These are phyloP conservation scores for Chionis minor DNA, from an alignment of 2,113 vertebrate species.

Conservation along the genomic window DNA sequence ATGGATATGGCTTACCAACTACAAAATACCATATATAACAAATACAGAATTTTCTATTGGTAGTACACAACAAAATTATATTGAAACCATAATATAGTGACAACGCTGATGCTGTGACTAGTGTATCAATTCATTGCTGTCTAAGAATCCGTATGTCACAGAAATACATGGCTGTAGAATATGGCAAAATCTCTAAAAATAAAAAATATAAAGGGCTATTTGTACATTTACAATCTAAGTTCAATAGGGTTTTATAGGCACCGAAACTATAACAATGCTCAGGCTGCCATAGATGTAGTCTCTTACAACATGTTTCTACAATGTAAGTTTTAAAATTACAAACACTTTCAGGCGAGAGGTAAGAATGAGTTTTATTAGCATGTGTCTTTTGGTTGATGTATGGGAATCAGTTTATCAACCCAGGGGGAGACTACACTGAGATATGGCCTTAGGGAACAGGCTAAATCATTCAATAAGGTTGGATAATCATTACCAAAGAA, in stretches of 20 bases:
- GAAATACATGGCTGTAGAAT: neutral
- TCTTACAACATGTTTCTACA: neutral
- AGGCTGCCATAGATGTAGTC: neutral
- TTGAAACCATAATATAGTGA: neutral
- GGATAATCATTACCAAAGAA: conserved; percentile 12
- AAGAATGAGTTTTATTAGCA: neutral
- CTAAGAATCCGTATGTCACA: neutral
- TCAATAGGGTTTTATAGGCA: neutral
- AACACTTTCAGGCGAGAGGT: neutral
- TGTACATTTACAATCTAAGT: neutral
- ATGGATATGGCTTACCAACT: neutral
- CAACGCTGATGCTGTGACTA: neutral
- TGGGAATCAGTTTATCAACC: neutral
- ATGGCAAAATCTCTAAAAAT: neutral
- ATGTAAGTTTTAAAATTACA: neutral
- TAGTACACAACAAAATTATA: neutral
- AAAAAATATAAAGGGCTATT: neutral
- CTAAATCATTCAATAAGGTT: neutral
- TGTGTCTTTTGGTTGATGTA: neutral
- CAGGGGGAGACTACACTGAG: neutral
- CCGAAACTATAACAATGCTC: neutral
- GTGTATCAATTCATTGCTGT: neutral
- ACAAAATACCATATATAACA: neutral
- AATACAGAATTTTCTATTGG: neutral
- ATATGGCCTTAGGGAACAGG: neutral